Evolutionary conservation across 2,797 vertebrate genomes (phyloP).

Genomic region (Acropternis orthonyx): DNA sequence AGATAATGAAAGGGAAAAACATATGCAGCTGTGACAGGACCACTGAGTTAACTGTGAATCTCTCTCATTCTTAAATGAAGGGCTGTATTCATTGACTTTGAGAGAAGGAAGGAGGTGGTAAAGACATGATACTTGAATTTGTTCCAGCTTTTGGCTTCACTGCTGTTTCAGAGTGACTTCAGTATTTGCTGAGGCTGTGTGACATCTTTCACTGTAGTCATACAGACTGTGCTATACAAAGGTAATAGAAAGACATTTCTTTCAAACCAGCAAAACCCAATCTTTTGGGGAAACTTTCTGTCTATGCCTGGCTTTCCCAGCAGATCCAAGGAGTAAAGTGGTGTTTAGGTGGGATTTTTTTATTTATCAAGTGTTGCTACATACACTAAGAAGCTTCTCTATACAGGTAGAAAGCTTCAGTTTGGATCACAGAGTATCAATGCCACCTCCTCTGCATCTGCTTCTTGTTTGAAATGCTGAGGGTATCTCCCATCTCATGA

Average conservation of each 20-base stretch:
- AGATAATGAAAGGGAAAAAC: not conserved
- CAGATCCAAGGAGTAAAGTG: not conserved
- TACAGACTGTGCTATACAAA: not conserved
- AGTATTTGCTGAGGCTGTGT: not conserved
- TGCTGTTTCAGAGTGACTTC: not conserved
- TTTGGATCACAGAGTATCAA: not conserved
- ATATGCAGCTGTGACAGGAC: conserved; percentile 27
- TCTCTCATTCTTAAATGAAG: conserved; percentile 24
- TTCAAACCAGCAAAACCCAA: not conserved
- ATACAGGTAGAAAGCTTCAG: not conserved
- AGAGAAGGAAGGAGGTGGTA: conserved; percentile 4
- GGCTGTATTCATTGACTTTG: conserved; percentile 6
- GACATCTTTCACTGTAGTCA: not conserved
- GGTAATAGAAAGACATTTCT: not conserved
- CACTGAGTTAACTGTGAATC: conserved; percentile 2
- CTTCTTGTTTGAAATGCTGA: conserved; percentile 12
- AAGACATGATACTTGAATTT: conserved; percentile 20
- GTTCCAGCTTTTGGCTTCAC: conserved; percentile 18
- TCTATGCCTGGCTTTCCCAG: not conserved
- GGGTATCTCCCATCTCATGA: not conserved
- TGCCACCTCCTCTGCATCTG: not conserved
- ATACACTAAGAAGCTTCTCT: not conserved
- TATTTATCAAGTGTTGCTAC: not conserved
- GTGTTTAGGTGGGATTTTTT: not conserved
- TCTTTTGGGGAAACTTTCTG: not conserved